Base-by-base conservation (phyloP, 2,797 vertebrate species). In the Hoplostethus mediterraneus region DNA sequence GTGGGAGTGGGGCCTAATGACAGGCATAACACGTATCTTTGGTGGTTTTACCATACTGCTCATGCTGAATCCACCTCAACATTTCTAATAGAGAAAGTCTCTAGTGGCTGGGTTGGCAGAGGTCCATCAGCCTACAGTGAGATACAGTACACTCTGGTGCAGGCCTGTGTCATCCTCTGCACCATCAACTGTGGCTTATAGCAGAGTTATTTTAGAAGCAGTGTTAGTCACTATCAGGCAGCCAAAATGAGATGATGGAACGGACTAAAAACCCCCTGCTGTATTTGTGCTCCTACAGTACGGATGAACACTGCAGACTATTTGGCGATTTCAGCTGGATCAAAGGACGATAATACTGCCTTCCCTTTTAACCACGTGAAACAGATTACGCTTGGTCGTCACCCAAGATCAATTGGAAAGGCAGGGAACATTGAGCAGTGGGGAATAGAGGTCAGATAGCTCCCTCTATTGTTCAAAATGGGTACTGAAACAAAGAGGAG, bases 51-150 rank as follows among this genome's bases (percentile, higher is more conserved):
- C 61, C 64, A 64, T 69, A 64, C 80, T 53, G 73, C 75, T 87
- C 57, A 31, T 86, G 77, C 69, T 69, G 73, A 87, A 83, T 79
- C 78, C 64, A 66, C 68, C 57, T 86, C 75, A 81, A 74, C 69
- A 74, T 73, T 84, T 79, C 75, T 75, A 70, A 77, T 67, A 74
- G 53, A 13, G 73, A 21, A 42, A 64, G 75, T 85, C 85, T 88
- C 83, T 74, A 21, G 80, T 87, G 89, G 80, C 80, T 83, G 74
- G 70, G 62, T 62, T 91, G 89, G 87, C 87, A 84, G 71, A 73
- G 16, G 14, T 84, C 89, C 85, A 87, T 13, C 81, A 82, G 75
- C 84, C 83, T 81, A 89, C 83, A 87, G 83, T 90, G 63, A 82
- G 71, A 82, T 82, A 83, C 86, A 87, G 73, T 86, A 68, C 71